Evolutionary conservation across 2,113 vertebrate genomes (phyloP).

Genomic region (Glareola pratincola): DNA sequence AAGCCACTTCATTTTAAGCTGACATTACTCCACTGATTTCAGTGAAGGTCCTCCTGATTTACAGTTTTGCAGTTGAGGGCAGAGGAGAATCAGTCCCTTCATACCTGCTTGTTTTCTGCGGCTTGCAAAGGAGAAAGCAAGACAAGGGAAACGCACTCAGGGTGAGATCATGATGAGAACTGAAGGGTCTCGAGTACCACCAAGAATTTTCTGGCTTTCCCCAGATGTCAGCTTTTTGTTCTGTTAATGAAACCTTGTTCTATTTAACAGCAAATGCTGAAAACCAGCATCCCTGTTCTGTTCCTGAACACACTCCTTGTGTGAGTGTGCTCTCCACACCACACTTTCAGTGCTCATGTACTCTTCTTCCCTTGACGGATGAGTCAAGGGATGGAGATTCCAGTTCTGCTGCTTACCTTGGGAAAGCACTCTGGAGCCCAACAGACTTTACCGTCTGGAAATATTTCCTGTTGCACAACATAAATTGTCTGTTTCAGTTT

Average conservation of each 20-base stretch:
- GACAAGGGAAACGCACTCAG: neutral
- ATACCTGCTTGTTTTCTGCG: neutral
- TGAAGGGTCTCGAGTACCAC: neutral
- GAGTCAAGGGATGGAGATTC: constrained; percentile 23
- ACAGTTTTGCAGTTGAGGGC: neutral
- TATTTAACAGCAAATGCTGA: neutral
- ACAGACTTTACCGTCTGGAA: constrained; percentile 42
- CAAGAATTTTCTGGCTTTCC: neutral
- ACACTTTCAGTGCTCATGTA: neutral
- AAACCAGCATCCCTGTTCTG: rapidly evolving
- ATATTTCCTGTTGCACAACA: constrained; percentile 64
- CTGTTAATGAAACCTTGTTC: neutral
- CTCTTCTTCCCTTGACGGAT: neutral
- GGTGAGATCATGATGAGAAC: neutral
- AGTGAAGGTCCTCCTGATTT: neutral
- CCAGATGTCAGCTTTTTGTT: neutral
- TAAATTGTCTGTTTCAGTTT: constrained; percentile 57
- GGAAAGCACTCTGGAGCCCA: constrained; percentile 14
- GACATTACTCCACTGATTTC: neutral
- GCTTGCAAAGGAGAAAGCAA: neutral
- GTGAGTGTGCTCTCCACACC: rapidly evolving
- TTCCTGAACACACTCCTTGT: neutral
- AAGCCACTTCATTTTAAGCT: neutral
- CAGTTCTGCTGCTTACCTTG: constrained; percentile 51
- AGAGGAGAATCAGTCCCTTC: neutral